These are phyloP conservation scores for Ochotona curzoniae DNA, from an alignment of 2,113 vertebrate species.

Conservation along the genomic window DNA sequence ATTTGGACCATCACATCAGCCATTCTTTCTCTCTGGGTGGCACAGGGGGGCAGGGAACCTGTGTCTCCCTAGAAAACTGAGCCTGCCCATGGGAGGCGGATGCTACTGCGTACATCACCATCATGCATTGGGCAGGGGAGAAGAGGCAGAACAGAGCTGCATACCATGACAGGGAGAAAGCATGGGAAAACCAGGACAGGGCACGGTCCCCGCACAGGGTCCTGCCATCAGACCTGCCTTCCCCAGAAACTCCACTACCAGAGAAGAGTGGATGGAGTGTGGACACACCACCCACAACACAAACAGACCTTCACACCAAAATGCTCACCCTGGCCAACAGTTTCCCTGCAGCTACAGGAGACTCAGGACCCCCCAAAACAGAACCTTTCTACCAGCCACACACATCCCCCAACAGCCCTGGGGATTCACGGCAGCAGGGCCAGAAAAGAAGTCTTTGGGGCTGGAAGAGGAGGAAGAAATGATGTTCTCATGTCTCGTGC, in stretches of 20 bases:
- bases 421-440: background rate
- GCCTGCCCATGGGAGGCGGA: background rate
- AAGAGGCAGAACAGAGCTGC: background rate
- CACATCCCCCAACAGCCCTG: background rate
- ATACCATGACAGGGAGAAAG: background rate
- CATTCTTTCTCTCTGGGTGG: background rate
- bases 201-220: background rate
- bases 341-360: background rate
- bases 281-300: background rate
- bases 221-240: background rate
- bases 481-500: background rate
- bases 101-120: background rate
- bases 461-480: background rate
- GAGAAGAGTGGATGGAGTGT: background rate
- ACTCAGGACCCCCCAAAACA: background rate
- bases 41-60: background rate
- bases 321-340: background rate
- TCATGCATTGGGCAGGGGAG: fast-evolving
- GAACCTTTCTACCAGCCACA: background rate
- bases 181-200: too few species aligned
- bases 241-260: background rate
- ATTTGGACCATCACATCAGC: background rate
- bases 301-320: background rate
- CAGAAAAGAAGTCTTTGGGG: too few species aligned
- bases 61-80: background rate